Evolutionary conservation across 2,888 invertebrate genomes (phyloP).

Genomic region (Ceratothoa steindachneri): DNA sequence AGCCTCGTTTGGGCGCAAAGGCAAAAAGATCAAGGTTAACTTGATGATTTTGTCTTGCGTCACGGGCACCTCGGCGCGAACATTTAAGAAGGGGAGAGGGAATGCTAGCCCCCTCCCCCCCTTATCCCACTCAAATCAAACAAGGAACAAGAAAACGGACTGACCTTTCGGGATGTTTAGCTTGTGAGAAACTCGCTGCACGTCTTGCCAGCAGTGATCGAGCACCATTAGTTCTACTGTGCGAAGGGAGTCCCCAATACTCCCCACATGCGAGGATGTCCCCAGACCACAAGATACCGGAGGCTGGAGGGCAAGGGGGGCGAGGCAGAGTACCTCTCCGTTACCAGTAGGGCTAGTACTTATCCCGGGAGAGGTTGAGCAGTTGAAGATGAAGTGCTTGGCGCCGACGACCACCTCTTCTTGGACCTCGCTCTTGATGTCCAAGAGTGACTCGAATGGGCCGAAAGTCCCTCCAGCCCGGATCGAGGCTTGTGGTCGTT

Average conservation of each 20-base stretch:
- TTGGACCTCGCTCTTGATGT: conserved; percentile 17
- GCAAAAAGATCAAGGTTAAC: too few relatives aligned
- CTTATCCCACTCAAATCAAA: too few relatives aligned
- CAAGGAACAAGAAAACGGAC: too few relatives aligned
- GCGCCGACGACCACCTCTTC: conserved; percentile 2
- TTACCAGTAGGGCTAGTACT: background rate
- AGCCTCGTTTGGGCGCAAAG: too few relatives aligned
- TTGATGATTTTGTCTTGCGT: too few relatives aligned
- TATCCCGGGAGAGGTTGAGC: background rate
- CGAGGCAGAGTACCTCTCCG: background rate
- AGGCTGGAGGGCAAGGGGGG: background rate
- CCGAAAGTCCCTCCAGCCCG: background rate
- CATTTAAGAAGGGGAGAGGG: too few relatives aligned
- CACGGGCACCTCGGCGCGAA: too few relatives aligned
- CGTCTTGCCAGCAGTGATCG: conserved; percentile 25
- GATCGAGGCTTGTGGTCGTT: conserved; percentile 5
- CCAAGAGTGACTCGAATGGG: background rate
- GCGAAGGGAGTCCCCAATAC: conserved; percentile 27
- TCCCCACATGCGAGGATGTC: background rate
- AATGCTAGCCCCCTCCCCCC: too few relatives aligned
- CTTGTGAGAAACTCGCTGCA: conserved; percentile 25
- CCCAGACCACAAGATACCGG: background rate
- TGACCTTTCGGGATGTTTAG: conserved; percentile 33
- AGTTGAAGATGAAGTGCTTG: conserved; percentile 15
- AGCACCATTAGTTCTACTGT: conserved; percentile 34